Percentiles rank a stretch among this genome's conserved stretches.
Evolutionary conservation across 92 coral and sea anemone species (phyloP).

Genomic region (Bergia sp.): DNA sequence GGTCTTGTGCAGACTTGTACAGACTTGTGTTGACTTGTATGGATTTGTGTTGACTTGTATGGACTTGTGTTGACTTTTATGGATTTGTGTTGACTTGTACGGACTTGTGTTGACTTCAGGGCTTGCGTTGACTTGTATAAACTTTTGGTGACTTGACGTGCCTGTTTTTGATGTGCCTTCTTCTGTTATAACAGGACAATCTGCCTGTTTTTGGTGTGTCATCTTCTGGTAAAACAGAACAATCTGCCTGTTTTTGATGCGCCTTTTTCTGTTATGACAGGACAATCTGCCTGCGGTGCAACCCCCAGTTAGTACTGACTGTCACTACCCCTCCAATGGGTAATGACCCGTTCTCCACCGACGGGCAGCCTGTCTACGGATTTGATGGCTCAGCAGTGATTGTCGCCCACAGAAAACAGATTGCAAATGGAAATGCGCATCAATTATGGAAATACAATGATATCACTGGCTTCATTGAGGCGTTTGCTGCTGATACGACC

Average conservation of each 20-base stretch:
- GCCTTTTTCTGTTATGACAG: slow-evolving; percentile 39
- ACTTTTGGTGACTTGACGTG: too few species aligned
- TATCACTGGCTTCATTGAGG: slow-evolving; percentile 81
- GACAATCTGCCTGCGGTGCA: slow-evolving; percentile 76
- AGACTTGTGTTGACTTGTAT: too few species aligned
- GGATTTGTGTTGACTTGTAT: too few species aligned
- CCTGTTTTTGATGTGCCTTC: too few species aligned
- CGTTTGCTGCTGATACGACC: slow-evolving; percentile 76
- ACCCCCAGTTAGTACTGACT: slow-evolving; percentile 79
- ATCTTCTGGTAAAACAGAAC: too few species aligned
- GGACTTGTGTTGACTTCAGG: too few species aligned
- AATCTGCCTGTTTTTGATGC: background rate
- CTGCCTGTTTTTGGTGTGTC: too few species aligned
- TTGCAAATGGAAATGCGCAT: slow-evolving; percentile 84
- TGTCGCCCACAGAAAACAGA: slow-evolving; percentile 78
- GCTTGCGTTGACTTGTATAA: too few species aligned
- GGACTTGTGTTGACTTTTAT: too few species aligned
- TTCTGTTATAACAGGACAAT: too few species aligned
- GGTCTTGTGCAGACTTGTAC: too few species aligned
- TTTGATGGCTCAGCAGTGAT: slow-evolving; percentile 82
- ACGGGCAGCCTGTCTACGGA: slow-evolving; percentile 64
- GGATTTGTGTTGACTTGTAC: too few species aligned
- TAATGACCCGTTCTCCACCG: slow-evolving; percentile 70
- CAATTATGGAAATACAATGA: slow-evolving; percentile 87
- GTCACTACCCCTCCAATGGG: slow-evolving; percentile 87